These are phyloP conservation scores for Monodelphis domestica DNA, from an alignment of 2,797 vertebrate species.

Conservation along the genomic window DNA sequence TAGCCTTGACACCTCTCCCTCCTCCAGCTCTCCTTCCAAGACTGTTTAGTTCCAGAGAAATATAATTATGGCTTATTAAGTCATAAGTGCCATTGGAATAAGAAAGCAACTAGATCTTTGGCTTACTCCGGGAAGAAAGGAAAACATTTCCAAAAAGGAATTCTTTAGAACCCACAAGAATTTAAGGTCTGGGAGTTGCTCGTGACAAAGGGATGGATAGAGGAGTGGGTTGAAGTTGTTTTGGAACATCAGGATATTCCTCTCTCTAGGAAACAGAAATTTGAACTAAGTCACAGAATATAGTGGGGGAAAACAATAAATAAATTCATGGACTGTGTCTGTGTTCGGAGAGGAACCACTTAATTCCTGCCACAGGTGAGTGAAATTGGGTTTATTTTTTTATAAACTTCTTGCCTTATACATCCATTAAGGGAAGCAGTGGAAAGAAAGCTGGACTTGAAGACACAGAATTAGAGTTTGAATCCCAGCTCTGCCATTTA, in stretches of 20 bases:
- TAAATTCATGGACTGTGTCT: constrained; percentile 10
- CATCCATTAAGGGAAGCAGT: too few relatives aligned
- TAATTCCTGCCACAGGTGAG: constrained; percentile 21
- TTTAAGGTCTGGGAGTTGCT: background rate
- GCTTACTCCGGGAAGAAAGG: background rate
- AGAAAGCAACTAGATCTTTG: background rate
- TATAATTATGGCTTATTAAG: constrained; percentile 8
- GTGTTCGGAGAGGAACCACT: constrained; percentile 10
- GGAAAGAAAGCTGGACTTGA: too few relatives aligned
- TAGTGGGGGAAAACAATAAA: constrained; percentile 18
- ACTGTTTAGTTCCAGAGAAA: constrained; percentile 41
- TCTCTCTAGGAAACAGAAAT: constrained; percentile 12
- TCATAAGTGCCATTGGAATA: background rate
- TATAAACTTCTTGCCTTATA: too few relatives aligned
- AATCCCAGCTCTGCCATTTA: too few relatives aligned
- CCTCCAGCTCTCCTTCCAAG: constrained; percentile 10
- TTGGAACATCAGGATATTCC: constrained; percentile 1
- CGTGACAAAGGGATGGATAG: background rate
- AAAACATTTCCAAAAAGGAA: background rate
- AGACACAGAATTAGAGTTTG: too few relatives aligned
- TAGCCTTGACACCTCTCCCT: constrained; percentile 24
- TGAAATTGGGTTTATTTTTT: too few relatives aligned
- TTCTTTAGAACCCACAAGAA: background rate
- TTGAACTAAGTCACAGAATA: background rate
- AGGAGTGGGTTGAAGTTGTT: constrained; percentile 20